A percentile compares a stretch with the other conserved stretches of the same genome.
These are phyloP conservation scores for Tachina fera DNA, from an alignment of 2,888 invertebrate genomes.

Conservation along the genomic window DNA sequence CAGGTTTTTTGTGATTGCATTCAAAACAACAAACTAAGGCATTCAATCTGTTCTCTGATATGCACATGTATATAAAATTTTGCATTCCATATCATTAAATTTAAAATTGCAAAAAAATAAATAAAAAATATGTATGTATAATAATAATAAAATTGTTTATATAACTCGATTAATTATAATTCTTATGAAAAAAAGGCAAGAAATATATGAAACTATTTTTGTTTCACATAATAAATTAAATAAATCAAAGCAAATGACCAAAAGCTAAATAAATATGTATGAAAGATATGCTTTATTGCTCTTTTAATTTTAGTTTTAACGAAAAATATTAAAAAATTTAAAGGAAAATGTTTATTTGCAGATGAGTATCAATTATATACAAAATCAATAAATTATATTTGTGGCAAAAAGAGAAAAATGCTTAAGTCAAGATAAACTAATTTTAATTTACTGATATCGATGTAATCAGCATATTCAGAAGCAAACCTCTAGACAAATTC, in stretches of 20 bases:
- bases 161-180: constrained; percentile 40
- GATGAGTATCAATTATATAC: background rate
- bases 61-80: too few relatives aligned
- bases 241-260: constrained; percentile 11
- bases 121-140: background rate
- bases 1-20: too few relatives aligned
- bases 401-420: too few relatives aligned
- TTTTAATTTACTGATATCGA: too few relatives aligned
- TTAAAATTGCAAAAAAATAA: constrained; percentile 11
- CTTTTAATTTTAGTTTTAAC: background rate
- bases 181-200: constrained; percentile 25
- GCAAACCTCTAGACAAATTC: too few relatives aligned
- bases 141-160: constrained; percentile 21
- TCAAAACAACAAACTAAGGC: too few relatives aligned
- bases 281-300: background rate
- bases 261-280: constrained; percentile 3
- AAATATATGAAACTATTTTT: constrained; percentile 13
- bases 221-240: constrained; percentile 25
- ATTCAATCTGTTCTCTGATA: too few relatives aligned
- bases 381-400: too few relatives aligned
- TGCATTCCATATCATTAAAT: constrained; percentile 32
- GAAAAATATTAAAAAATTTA: background rate
- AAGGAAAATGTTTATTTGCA: background rate
- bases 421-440: too few relatives aligned
- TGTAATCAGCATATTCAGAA: too few relatives aligned